phyloP scores from a whole-genome alignment of 2,113 vertebrate species.

The Gambusia affinis region DNA sequence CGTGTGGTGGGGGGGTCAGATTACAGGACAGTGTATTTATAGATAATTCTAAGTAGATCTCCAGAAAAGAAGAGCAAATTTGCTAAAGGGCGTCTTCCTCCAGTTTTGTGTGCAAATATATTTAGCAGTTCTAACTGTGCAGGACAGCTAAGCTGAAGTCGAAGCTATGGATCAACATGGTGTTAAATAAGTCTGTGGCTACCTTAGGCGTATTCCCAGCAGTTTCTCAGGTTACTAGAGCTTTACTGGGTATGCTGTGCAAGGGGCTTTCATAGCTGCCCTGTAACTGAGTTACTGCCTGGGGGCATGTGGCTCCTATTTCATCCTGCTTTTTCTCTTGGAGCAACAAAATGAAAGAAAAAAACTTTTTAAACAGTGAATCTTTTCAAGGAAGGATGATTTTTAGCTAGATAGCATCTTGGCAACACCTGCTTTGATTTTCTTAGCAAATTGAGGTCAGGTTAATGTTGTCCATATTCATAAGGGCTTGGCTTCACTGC shows the following conservation, averaged over 20 bases:
- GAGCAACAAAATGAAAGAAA: background rate
- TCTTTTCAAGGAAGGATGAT: background rate
- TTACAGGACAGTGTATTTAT: constrained; percentile 66
- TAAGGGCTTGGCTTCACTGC: background rate
- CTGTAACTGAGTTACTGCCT: constrained; percentile 20
- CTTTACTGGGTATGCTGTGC: background rate
- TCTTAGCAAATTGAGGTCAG: no score
- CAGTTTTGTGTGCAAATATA: background rate
- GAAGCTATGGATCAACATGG: background rate
- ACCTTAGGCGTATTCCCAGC: constrained; percentile 7
- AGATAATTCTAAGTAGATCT: constrained; percentile 33
- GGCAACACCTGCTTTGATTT: no score
- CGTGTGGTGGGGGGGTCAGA: constrained; percentile 31
- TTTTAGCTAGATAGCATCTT: background rate
- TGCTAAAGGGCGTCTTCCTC: constrained; percentile 10
- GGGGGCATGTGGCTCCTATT: background rate
- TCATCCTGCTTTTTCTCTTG: background rate
- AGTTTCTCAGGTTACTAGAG: constrained; percentile 31
- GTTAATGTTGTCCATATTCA: no score
- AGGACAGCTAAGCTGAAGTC: constrained; percentile 1
- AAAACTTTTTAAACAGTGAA: background rate
- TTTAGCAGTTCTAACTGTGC: background rate
- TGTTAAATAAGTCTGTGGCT: background rate
- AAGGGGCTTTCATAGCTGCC: constrained; percentile 7
- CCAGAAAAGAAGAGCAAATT: constrained; percentile 17